phyloP scores from a whole-genome alignment of 2,797 vertebrate genomes.

The Melanotaenia pygmaea region DNA sequence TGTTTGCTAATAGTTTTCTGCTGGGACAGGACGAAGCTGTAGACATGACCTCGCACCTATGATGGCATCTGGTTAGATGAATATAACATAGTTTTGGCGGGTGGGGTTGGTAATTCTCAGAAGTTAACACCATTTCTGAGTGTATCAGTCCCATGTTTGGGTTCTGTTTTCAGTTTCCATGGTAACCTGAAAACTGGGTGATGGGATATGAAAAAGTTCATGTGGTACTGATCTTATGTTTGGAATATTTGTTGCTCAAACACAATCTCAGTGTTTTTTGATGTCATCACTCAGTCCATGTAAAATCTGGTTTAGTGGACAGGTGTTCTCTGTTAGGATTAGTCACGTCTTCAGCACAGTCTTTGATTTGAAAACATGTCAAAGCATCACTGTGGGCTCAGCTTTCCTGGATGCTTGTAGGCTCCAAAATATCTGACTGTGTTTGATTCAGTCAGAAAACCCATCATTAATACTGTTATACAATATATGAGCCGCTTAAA shows the following conservation, averaged over 20 bases:
- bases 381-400: conserved; percentile 26
- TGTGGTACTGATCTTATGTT: conserved; percentile 59
- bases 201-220: conserved; percentile 44
- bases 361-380: conserved; percentile 53
- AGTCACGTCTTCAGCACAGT: conserved; percentile 51
- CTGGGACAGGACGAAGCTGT: conserved; percentile 38
- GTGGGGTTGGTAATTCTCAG: conserved; percentile 48
- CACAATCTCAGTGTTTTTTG: conserved; percentile 43
- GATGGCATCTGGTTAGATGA: conserved; percentile 49
- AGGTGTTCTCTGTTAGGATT: conserved; percentile 64
- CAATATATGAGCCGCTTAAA: conserved; percentile 31
- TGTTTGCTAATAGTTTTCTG: conserved; percentile 51
- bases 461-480: conserved; percentile 21
- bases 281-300: conserved; percentile 47
- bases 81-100: conserved; percentile 51
- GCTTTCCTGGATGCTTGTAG: conserved; percentile 31
- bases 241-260: conserved; percentile 42
- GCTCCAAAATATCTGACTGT: conserved; percentile 27
- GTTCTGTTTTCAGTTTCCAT: conserved; percentile 62
- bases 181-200: conserved; percentile 47
- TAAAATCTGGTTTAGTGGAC: conserved; percentile 48
- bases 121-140: conserved; percentile 58
- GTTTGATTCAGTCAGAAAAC: conserved; percentile 39
- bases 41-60: conserved; percentile 57
- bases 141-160: conserved; percentile 72